These are phyloP conservation scores for Willisornis vidua DNA, from an alignment of 2,113 vertebrate genomes.

Conservation along the genomic window DNA sequence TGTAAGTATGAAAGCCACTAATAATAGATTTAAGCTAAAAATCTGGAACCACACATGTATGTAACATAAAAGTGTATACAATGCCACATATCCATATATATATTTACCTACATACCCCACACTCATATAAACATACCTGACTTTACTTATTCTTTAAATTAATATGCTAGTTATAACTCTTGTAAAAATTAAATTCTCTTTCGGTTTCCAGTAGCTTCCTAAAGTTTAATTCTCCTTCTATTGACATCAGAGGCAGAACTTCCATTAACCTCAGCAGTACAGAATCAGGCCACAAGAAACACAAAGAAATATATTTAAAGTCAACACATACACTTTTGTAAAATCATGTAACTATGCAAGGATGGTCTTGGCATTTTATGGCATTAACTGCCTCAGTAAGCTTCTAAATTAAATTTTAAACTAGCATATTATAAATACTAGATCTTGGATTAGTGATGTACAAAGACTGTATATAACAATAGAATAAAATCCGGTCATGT, in stretches of 20 bases:
- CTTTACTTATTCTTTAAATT: background rate
- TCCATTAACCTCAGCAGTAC: background rate
- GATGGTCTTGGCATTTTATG: background rate
- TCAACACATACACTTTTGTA: background rate
- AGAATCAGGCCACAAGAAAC: background rate
- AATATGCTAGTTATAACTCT: background rate
- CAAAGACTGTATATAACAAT: background rate
- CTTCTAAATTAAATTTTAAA: background rate
- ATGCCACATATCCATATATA: background rate
- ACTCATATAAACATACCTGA: background rate
- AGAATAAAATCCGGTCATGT: background rate
- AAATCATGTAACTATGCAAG: background rate
- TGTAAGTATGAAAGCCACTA: slow-evolving; percentile 25
- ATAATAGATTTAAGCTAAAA: slow-evolving; percentile 25
- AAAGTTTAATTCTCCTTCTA: background rate
- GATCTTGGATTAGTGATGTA: background rate
- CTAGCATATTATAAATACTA: background rate
- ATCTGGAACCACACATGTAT: background rate
- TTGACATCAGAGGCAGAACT: background rate
- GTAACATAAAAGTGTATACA: background rate
- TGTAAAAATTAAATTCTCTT: background rate
- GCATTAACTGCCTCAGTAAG: background rate
- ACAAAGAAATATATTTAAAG: background rate
- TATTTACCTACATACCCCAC: background rate
- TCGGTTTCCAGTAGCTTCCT: background rate